These are phyloP conservation scores for Gonioctena quinquepunctata DNA, from an alignment of 1,140 invertebrate species.

Conservation along the genomic window DNA sequence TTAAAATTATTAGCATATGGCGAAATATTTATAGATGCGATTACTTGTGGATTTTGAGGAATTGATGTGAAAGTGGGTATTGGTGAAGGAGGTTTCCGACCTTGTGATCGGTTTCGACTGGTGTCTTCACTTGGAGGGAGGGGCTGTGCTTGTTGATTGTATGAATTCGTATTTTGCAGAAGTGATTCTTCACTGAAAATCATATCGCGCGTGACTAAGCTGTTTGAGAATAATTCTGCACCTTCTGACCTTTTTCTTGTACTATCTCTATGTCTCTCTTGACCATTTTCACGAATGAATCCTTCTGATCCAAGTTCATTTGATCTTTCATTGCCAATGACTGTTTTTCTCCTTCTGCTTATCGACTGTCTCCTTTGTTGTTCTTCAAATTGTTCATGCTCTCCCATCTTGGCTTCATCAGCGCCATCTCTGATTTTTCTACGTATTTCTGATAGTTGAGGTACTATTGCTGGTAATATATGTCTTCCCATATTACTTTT, in stretches of 20 bases:
- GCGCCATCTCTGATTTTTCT: neutral
- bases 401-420: neutral
- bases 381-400: neutral
- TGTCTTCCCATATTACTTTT: neutral
- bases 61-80: too few species aligned
- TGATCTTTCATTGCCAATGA: neutral
- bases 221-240: too few species aligned
- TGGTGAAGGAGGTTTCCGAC: neutral
- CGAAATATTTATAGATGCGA: too few species aligned
- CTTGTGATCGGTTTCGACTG: too few species aligned
- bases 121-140: too few species aligned
- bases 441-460: neutral
- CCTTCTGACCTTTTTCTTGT: too few species aligned
- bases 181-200: too few species aligned
- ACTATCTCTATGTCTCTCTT: too few species aligned
- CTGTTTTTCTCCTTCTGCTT: neutral
- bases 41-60: too few species aligned
- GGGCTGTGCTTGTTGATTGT: neutral
- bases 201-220: too few species aligned
- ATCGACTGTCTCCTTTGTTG: neutral
- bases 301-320: neutral
- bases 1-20: too few species aligned
- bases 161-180: too few species aligned
- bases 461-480: slow-evolving; percentile 7
- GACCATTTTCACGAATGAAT: neutral